Evolutionary conservation across 2,888 invertebrate genomes (phyloP), one percentile per base, ranked within the genome.

Genomic region (Drosophila nr. fundita): DNA sequence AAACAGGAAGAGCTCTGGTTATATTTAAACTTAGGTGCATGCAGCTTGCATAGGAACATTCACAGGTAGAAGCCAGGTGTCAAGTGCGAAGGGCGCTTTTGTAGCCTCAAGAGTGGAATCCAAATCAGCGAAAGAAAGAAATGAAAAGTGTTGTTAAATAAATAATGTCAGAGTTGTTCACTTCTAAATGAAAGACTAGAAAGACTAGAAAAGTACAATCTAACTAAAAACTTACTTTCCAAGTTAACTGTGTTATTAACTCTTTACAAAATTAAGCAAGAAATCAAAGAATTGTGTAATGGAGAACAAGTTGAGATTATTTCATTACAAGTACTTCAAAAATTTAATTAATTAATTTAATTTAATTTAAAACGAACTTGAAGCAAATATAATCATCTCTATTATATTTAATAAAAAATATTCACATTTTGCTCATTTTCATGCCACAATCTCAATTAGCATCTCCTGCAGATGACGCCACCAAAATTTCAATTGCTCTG

Each of bases 1-100:
- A 70, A 84, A 84, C 84, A 84, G 84, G 84, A 84, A 84, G 60
- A 29, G 54, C 76, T 71, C 63, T 18, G 52, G 42, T 45, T 62
- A 68, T 34, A 62, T 57, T 72, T 65, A 53, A 68, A 64, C 45
- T 63, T 49, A 29, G 38, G 2, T 40, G 57, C 55, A 55, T 55
- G 57, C 40, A 57, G 68, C 42, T 57, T 15, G 21, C 30, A 49
- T 53, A 30, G 27, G 13, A 18, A 53, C 13, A 32, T 30, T 6
- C 53, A 8, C 53, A 45, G 59, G 40, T 49, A 63, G 49, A 50
- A 60, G 61, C 61, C 55, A 55, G 29, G 38, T 57, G 57, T 42
- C 62, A 69, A 66, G 68, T 78, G 71, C 71, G 75, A 78, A 78
- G 78, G 75, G 78, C 78, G 68, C 75, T 68, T 68, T 68, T 54